Conservation (phyloP, 2,888 invertebrate species). For the Aleiodes testaceus region DNA sequence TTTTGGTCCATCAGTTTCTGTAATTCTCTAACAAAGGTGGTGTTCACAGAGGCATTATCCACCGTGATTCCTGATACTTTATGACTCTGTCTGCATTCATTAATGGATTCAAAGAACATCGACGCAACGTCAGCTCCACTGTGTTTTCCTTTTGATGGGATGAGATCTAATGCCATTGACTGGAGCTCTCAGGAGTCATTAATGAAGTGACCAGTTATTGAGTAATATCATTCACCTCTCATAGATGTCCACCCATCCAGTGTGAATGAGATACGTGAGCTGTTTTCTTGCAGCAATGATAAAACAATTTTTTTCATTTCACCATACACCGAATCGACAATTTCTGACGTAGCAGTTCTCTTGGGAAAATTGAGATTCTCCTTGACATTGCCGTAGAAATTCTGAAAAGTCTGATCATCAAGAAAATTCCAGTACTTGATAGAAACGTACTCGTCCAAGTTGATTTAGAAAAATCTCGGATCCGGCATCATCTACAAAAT, state of each 20-base stretch:
- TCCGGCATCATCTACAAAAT: not conserved
- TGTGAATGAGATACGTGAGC: slow-evolving; percentile 48
- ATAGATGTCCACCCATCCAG: slow-evolving; percentile 48
- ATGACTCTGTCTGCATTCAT: slow-evolving; percentile 32
- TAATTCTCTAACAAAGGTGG: slow-evolving; percentile 42
- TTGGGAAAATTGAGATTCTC: slow-evolving; percentile 40
- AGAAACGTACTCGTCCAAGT: not conserved
- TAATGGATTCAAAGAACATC: slow-evolving; percentile 37
- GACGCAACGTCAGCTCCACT: slow-evolving; percentile 48
- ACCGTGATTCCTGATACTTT: slow-evolving; percentile 47
- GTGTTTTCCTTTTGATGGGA: slow-evolving; percentile 46
- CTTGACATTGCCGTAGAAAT: slow-evolving; percentile 2
- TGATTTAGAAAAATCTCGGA: not conserved
- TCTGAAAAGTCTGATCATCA: slow-evolving; percentile 8
- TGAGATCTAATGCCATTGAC: slow-evolving; percentile 50
- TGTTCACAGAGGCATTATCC: slow-evolving; percentile 47
- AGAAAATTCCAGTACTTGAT: slow-evolving; percentile 15
- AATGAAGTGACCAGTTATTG: slow-evolving; percentile 49
- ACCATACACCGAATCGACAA: slow-evolving; percentile 18
- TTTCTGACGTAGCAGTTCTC: slow-evolving; percentile 32
- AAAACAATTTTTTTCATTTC: slow-evolving; percentile 16
- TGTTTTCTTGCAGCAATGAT: slow-evolving; percentile 32
- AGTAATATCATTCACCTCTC: slow-evolving; percentile 37
- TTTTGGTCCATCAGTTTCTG: slow-evolving; percentile 23
- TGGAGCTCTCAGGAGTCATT: slow-evolving; percentile 48